These are phyloP conservation scores for Platysternon megacephalum DNA, from an alignment of 2,113 vertebrate genomes.

Conservation along the genomic window DNA sequence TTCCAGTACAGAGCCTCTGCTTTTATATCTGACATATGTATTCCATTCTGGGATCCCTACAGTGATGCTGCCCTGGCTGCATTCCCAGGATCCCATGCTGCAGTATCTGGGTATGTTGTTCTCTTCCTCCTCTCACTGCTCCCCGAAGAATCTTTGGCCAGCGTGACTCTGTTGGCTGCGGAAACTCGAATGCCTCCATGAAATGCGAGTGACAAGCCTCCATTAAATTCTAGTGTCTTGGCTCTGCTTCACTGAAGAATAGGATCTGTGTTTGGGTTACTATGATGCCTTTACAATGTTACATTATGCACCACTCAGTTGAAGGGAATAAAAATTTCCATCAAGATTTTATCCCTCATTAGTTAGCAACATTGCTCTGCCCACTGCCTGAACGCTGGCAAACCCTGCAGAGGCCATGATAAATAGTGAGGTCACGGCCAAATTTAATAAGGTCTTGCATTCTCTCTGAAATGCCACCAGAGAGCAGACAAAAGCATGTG, in stretches of 20 bases:
- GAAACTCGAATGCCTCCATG: constrained; percentile 11
- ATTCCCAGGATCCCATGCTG: constrained; percentile 54
- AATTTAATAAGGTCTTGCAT: constrained; percentile 64
- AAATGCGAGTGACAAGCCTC: background rate
- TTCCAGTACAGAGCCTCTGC: constrained; percentile 20
- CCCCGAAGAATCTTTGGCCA: constrained; percentile 14
- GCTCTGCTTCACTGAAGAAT: constrained; percentile 2
- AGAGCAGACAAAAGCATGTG: constrained; percentile 64
- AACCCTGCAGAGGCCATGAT: constrained; percentile 33
- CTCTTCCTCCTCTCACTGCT: background rate
- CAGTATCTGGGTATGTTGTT: constrained; percentile 54
- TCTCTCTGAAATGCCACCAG: constrained; percentile 65
- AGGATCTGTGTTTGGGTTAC: background rate
- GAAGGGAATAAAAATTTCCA: background rate
- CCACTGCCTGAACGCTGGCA: background rate
- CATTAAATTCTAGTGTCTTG: constrained; percentile 24
- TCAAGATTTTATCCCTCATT: background rate
- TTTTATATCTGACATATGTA: constrained; percentile 13
- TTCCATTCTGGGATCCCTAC: constrained; percentile 52
- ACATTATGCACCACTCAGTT: background rate
- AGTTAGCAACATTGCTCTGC: background rate
- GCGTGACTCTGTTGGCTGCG: constrained; percentile 10
- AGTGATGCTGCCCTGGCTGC: constrained; percentile 58
- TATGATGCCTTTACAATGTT: background rate
- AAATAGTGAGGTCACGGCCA: constrained; percentile 52